Evolutionary conservation across 2,113 vertebrate genomes (phyloP), one percentile per base, ranked within the genome.

Genomic region (Eclectus roratus): DNA sequence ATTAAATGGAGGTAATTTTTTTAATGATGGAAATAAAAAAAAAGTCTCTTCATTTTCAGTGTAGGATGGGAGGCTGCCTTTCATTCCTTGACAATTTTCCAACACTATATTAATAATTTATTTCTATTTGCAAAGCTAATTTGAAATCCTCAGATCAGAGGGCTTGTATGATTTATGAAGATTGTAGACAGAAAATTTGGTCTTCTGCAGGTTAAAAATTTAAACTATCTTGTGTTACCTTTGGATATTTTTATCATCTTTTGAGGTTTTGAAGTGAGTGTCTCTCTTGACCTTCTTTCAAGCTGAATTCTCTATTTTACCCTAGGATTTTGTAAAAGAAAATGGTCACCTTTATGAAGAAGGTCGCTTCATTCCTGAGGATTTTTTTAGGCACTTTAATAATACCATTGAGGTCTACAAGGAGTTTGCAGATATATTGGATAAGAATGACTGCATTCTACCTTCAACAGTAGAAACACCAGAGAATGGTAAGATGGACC

Each of bases 371-470:
- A 80, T 97, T 96, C 98, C 98, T 70, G 97, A 97, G 96, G 94
- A 98, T 9, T 98, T 98, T 97, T 98, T 98, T 96, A 95, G 89
- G 71, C 97, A 96, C 94, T 98, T 98, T 97, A 98, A 98, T 85
- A 98, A 31, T 89, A 98, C 98, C 76, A 98, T 98, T 64, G 97
- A 98, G 85, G 98, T 97, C 72, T 98, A 98, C 86, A 98, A 97
- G 83, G 96, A 98, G 63, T 97, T 97, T 95, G 96, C 94, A 76
- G 97, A 97, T 87, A 83, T 61, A 27, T 41, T 97, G 86, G 97
- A 97, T 96, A 80, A 95, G 80, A 97, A 94, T 61, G 97, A 98
- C 50, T 98, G 98, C 82, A 91, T 96, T 83, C n/a, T 98, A 44
- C 97, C 97, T 83, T 98, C 98, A 88, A 98, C 97, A 85, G 96